Base-by-base conservation (phyloP, 2,113 vertebrate genomes). In the Dissostichus mawsoni region DNA sequence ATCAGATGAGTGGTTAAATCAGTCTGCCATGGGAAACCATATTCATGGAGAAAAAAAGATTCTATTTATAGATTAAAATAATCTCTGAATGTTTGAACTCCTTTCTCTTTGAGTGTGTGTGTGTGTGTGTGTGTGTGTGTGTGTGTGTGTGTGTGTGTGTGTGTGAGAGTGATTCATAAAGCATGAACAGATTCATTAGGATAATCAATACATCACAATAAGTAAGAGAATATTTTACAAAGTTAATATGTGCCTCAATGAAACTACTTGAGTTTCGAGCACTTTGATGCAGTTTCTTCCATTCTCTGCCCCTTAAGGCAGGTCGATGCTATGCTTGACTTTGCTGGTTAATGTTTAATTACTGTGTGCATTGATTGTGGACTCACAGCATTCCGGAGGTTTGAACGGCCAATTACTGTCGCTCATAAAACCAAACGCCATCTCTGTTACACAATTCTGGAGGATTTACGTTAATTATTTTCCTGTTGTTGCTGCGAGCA, bases 261-360 rank as follows among this genome's bases (percentile, higher is more conserved):
- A 67, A 89, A 88, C 76, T 62, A 25, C 13, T 29, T 11, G 0
- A 68, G 48, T 51, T 18, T 62, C n/a, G 3, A 44, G 25, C 63
- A 29, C 50, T 68, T 48, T 81, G 41, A 67, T 33, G 56, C 8
- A 4, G 29, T 25, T 18, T 47, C 3, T 72, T 80, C 57, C 79
- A 33, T 52, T 63, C 50, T 48, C 33, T 74, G 61, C 23, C 8
- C 4, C 18, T 16, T 7, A 48, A 3, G 12, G 68, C 62, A 59
- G 62, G 82, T 86, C 59, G 0, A 68, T 80, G 25, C 58, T 12
- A 11, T 82, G 73, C 85, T 89, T 86, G 76, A 82, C 61, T 78
- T 41, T 11, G 12, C 65, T 78, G 80, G 85, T 90, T 92, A 89
- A 93, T 88, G 74, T 86, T 90, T 86, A 72, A 88, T 68, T 56